Evolutionary conservation across 1,140 invertebrate species (phyloP), one percentile per base, ranked within the genome.

Genomic region (Thalassaphorura encarpata): DNA sequence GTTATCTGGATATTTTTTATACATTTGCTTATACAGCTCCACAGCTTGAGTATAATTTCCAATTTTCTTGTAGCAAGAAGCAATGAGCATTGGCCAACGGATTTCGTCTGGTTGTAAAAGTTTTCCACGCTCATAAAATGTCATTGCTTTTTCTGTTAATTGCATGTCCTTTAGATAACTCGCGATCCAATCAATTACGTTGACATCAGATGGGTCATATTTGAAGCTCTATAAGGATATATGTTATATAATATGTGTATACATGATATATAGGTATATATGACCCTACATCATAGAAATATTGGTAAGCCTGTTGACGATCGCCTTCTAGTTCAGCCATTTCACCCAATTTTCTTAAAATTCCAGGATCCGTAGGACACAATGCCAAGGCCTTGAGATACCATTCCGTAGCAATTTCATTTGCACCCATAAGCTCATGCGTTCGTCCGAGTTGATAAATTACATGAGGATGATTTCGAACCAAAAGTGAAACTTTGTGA

Each of bases 81-180:
- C 90, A 27, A 90, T 83, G 69, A 89, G 80, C 60, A 93, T 73
- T 67, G 84, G 80, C 82, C 89, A 89, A 69, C 87, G 85, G 0
- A 86, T 82, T 68, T 91, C 80, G 62, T 81, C 81, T 1, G 89
- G 89, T 72, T 91, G 84, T 65, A 92, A 81, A n/a, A 89, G 74
- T 5, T 87, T 80, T 0, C 91, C 90, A 68, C 83, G 81, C 71
- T 93, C 84, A 70, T 94, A 94, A 71, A 88, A 94, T 23, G 75
- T 76, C 39, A 94, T 78, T 3, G 92, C 89, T 73, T 92, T 92
- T 69, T 96, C 92, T 39, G 86, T 81, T 66, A 86, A 80, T 73
- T 92, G 85, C 66, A 90, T 81, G 66, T 92, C 87, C 52, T 94
- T 84, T 67, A 89, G 92, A 70, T 95, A 93, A 0, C 87, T 86